Conservation (phyloP, 2,888 invertebrate species). For the Agapetus fuscipes region DNA sequence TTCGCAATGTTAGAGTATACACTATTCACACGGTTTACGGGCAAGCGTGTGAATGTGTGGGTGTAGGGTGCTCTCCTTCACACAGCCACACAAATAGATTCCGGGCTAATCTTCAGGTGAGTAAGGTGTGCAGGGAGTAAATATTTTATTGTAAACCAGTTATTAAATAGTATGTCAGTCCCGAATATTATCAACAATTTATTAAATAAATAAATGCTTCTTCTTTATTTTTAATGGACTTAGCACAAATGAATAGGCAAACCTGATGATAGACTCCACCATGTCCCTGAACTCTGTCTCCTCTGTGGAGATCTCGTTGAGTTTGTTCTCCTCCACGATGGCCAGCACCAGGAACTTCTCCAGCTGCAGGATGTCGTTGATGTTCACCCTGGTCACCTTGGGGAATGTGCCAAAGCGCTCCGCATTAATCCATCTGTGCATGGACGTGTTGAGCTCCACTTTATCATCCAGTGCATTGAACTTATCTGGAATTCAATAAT, state of each 20-base stretch:
- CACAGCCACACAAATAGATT: too few relatives aligned
- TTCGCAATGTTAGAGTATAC: too few relatives aligned
- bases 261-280: slow-evolving; percentile 68
- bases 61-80: too few relatives aligned
- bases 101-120: too few relatives aligned
- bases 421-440: slow-evolving; percentile 80
- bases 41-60: too few relatives aligned
- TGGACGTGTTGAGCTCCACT: slow-evolving; percentile 53
- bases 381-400: slow-evolving; percentile 74
- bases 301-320: slow-evolving; percentile 68
- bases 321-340: slow-evolving; percentile 79
- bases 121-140: too few relatives aligned
- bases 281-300: slow-evolving; percentile 77
- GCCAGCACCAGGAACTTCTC: slow-evolving; percentile 82
- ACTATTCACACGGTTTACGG: too few relatives aligned
- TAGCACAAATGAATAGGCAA: not conserved
- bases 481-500: slow-evolving; percentile 26
- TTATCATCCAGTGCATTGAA: slow-evolving; percentile 31
- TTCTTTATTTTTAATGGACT: not conserved
- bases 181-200: too few relatives aligned
- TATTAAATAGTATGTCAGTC: too few relatives aligned
- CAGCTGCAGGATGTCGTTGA: slow-evolving; percentile 73
- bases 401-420: slow-evolving; percentile 86
- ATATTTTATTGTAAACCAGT: too few relatives aligned
- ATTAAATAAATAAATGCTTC: too few relatives aligned